Evolutionary conservation across 2,797 vertebrate species (phyloP).

Genomic region (Pantherophis vulpinus): DNA sequence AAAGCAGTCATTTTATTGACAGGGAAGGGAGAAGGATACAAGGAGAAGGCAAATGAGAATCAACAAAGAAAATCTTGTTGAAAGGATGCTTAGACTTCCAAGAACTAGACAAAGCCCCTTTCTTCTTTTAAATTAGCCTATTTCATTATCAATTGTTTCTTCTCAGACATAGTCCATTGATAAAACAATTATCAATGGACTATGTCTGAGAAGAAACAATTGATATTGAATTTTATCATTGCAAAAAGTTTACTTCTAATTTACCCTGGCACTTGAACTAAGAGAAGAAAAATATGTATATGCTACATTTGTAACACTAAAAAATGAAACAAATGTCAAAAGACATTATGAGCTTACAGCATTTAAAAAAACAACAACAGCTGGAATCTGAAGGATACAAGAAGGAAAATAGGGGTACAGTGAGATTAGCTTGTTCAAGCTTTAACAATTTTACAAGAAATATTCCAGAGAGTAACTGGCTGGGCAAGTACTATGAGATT

Average conservation of each 20-base stretch:
- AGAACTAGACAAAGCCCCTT: slow-evolving; percentile 61
- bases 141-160: slow-evolving; percentile 59
- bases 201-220: slow-evolving; percentile 46
- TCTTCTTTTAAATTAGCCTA: slow-evolving; percentile 52
- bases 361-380: background rate
- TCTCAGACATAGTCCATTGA: slow-evolving; percentile 40
- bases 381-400: background rate
- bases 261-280: slow-evolving; percentile 41
- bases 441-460: background rate
- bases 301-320: background rate
- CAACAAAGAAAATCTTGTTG: background rate
- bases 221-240: slow-evolving; percentile 52
- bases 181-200: slow-evolving; percentile 28
- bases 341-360: background rate
- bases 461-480: background rate
- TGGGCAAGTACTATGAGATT: background rate
- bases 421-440: background rate
- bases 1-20: slow-evolving; percentile 59
- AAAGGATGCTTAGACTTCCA: slow-evolving; percentile 15
- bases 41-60: slow-evolving; percentile 47
- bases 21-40: slow-evolving; percentile 42
- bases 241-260: slow-evolving; percentile 34
- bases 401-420: background rate
- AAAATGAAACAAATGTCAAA: background rate
- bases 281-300: background rate